Conservation (phyloP, 2,888 invertebrate genomes). For the Trissoscelio sp. region DNA sequence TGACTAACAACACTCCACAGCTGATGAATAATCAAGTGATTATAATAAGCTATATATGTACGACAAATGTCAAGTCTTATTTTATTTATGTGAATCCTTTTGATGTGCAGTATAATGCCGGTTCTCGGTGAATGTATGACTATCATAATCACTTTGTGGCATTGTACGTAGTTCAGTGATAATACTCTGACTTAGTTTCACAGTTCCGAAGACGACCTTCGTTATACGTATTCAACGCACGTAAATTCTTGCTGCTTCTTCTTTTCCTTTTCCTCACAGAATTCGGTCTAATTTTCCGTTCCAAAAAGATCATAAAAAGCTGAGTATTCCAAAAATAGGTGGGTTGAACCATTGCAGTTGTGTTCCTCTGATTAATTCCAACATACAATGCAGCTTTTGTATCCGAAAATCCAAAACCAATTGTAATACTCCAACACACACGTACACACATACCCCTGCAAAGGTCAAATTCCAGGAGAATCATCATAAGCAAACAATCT, state of each 20-base stretch:
- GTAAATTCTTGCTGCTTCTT: too few relatives aligned
- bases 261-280: too few relatives aligned
- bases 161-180: slow-evolving; percentile 7
- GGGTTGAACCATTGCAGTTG: neutral
- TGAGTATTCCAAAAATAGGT: neutral
- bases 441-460: slow-evolving; percentile 5
- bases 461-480: slow-evolving; percentile 20
- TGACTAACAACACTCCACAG: too few relatives aligned
- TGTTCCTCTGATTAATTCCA: too few relatives aligned
- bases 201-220: slow-evolving; percentile 15
- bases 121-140: slow-evolving; percentile 6
- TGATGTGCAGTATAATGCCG: slow-evolving; percentile 6
- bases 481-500: slow-evolving; percentile 8
- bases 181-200: slow-evolving; percentile 13
- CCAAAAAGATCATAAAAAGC: too few relatives aligned
- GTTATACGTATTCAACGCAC: neutral
- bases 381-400: neutral
- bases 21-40: slow-evolving; percentile 1
- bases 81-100: slow-evolving; percentile 4
- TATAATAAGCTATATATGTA: neutral
- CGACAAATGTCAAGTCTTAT: slow-evolving; percentile 8
- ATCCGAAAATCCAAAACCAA: neutral
- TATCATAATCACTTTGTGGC: slow-evolving; percentile 24
- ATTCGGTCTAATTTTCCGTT: too few relatives aligned
- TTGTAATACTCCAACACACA: neutral